Evolutionary conservation across 2,888 invertebrate species (phyloP), one percentile per base, ranked within the genome.

Genomic region (Plebejus anna): DNA sequence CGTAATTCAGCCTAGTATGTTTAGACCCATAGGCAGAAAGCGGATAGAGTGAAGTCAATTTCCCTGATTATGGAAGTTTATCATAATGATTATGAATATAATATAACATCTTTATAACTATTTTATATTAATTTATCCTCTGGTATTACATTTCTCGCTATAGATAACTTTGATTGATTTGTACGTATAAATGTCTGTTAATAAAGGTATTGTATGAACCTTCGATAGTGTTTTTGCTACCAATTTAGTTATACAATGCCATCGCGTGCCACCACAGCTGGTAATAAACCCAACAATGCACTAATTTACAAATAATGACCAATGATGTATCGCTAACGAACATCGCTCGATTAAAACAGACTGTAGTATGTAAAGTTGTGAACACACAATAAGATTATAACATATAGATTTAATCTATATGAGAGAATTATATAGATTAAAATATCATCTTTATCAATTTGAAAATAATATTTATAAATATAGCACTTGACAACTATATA

Each of bases 231-330:
- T 42, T 71, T 71, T 71, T 71, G 42, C 70, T 70, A 38, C 42
- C 28, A 71, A 71, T 71, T 57, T 36, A 57, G 32, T 36, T 28
- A 66, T 9, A 16, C 47, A 66, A 42, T 36, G 47, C 32, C 66
- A 75, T 81, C 82, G 81, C 77, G 82, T 79, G 80, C 77, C 75
- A 28, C 75, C 66, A 51, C 73, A 80, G 76, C 78, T 80, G 75
- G 75, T 81, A 80, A 79, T 83, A 83, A 83, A 83, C 84, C 81
- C 82, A 82, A 81, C 82, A 81, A 80, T 85, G 83, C 84, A 84
- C 86, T 91, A 89, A 92, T 92, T 90, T 89, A 91, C 88, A 91
- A 90, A 91, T 92, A 92, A 92, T 91, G 86, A 89, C 86, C 84
- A 78, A 78, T 79, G 76, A 75, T 78, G 78, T 78, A 75, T 75